Base-by-base conservation (phyloP, 2,797 vertebrate genomes). In the Rhynchonycteris naso region DNA sequence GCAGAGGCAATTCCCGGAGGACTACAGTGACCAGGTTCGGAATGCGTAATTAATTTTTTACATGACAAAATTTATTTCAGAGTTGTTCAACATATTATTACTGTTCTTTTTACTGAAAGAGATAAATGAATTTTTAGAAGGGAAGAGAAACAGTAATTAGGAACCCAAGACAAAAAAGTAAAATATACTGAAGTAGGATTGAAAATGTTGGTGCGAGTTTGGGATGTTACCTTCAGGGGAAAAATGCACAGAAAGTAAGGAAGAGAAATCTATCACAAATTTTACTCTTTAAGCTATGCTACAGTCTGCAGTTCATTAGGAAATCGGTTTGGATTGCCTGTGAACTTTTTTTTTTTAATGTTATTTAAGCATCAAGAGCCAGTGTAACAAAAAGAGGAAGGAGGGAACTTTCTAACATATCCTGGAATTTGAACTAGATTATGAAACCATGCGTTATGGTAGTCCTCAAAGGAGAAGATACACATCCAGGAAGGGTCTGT, bases 21-120 rank as follows among this genome's bases (percentile, higher is more conserved):
- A 99, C 98, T 98, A 99, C 99, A 99, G 99, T 99, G 99, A 99
- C 99, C 99, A 99, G 99, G 99, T 99, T 99, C 98, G 99, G 99
- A 99, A 99, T 99, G 98, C 98, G 98, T 99, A 99, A 99, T 99
- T 99, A 99, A 99, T 99, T 99, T 99, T 99, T 99, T 98, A 98
- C 98, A 98, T 98, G 98, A 98, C 98, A 98, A 98, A 98, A 98
- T 98, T 98, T 98, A 98, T 98, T 98, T 98, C 98, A 98, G 98
- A 97, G 98, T 98, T 98, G 98, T 98, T 98, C 98, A 98, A 98
- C 98, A 98, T 98, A 98, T 98, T 98, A 98, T 98, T 98, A 97
- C 98, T 98, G 98, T 98, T 98, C 98, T 98, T 98, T 98, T 98
- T 98, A 98, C 97, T 98, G 97, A 98, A 97, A 98, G 97, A 98